These are phyloP conservation scores for Oryzias dopingdopingensis DNA, from an alignment of 2,797 vertebrate species.

Conservation along the genomic window DNA sequence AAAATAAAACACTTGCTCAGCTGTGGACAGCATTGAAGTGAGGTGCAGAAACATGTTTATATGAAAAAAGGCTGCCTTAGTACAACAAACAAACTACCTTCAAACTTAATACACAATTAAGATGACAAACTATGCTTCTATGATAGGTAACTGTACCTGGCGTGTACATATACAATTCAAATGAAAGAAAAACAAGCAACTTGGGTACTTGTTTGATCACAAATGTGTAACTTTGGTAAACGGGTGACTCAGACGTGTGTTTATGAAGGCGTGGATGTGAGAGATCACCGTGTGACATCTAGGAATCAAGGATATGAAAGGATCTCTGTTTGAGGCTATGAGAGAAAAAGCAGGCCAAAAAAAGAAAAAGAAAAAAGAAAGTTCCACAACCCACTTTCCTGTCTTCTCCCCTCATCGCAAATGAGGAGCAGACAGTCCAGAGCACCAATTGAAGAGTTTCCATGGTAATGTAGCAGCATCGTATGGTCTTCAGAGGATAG, in stretches of 20 bases:
- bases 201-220: conserved; percentile 83
- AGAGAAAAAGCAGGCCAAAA: conserved; percentile 48
- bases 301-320: conserved; percentile 51
- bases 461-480: conserved; percentile 78
- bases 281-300: conserved; percentile 61
- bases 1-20: conserved; percentile 29
- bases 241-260: conserved; percentile 74
- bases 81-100: conserved; percentile 67
- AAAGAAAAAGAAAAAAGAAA: background rate
- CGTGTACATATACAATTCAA: conserved; percentile 74
- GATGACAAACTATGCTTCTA: conserved; percentile 71
- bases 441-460: conserved; percentile 74
- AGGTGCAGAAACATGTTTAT: conserved; percentile 55
- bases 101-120: conserved; percentile 71
- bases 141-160: conserved; percentile 76
- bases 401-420: conserved; percentile 43
- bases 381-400: conserved; percentile 43
- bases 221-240: conserved; percentile 91
- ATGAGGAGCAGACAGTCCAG: conserved; percentile 58
- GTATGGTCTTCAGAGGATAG: conserved; percentile 71
- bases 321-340: conserved; percentile 57
- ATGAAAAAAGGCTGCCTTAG: conserved; percentile 57
- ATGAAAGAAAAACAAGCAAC: conserved; percentile 82
- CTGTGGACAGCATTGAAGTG: conserved; percentile 41
- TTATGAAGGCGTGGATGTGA: conserved; percentile 67